A percentile compares a stretch with the other conserved stretches of the same genome.
Evolutionary conservation across 2,113 vertebrate species (phyloP).

Genomic region (Phalacrocorax pelagicus): DNA sequence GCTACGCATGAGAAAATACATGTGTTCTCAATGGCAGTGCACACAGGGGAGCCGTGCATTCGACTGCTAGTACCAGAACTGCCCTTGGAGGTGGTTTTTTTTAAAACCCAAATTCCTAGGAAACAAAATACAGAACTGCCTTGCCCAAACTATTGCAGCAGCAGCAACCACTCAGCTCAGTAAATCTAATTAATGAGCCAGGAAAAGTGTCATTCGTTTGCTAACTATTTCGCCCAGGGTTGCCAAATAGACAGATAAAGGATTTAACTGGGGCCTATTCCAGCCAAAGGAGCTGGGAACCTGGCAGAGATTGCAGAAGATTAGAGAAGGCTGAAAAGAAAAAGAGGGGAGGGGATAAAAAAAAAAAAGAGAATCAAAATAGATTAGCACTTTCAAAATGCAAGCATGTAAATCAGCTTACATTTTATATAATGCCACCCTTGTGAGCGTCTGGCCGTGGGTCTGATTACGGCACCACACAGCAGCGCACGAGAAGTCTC

Average conservation of each 20-base stretch:
- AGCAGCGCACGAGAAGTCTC: not conserved
- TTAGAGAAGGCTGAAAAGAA: slow-evolving; percentile 46
- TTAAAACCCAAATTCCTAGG: not conserved
- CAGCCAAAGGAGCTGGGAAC: slow-evolving; percentile 59
- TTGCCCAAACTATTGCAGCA: not conserved
- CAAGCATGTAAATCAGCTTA: slow-evolving; percentile 69
- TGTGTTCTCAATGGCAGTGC: not conserved
- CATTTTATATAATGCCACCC: slow-evolving; percentile 29
- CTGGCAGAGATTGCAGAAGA: slow-evolving; percentile 38
- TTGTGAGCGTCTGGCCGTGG: slow-evolving; percentile 21
- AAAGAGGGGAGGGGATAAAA: not conserved
- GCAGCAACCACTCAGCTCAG: slow-evolving; percentile 21
- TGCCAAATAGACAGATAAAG: slow-evolving; percentile 70
- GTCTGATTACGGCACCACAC: not conserved
- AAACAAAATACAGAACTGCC: slow-evolving; percentile 40
- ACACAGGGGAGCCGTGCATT: not conserved
- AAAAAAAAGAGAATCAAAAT: not conserved
- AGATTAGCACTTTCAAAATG: slow-evolving; percentile 57
- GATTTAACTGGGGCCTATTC: slow-evolving; percentile 23
- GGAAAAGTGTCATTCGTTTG: slow-evolving; percentile 28
- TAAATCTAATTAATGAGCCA: slow-evolving; percentile 57
- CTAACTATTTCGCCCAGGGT: not conserved
- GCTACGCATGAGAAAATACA: not conserved
- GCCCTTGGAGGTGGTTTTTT: not conserved
- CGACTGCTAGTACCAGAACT: not conserved